These are phyloP conservation scores for Matsumyia berberina DNA, from an alignment of 2,888 invertebrate species.

Conservation along the genomic window DNA sequence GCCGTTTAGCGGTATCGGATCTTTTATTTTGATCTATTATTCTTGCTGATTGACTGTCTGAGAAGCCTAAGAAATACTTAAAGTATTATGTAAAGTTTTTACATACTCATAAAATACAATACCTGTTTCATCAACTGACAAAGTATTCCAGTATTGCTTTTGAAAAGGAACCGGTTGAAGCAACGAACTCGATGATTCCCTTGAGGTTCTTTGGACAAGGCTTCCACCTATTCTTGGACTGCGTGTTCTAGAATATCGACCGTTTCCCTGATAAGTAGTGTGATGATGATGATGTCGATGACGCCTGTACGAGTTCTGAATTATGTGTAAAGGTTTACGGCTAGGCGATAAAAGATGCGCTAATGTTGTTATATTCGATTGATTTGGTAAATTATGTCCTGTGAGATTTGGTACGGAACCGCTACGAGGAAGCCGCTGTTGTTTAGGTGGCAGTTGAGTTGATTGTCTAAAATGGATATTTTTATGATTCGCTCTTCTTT, in stretches of 20 bases:
- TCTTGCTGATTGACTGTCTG: conserved; percentile 82
- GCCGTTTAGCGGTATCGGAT: conserved; percentile 88
- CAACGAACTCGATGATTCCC: conserved; percentile 83
- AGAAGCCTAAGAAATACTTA: conserved; percentile 14
- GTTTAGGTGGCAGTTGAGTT: conserved; percentile 82
- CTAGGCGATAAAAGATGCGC: conserved; percentile 82
- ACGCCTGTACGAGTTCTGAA: conserved; percentile 79
- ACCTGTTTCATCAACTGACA: conserved; percentile 92
- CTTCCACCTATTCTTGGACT: conserved; percentile 82
- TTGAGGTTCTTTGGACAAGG: conserved; percentile 81
- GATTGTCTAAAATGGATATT: no score
- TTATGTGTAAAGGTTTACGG: conserved; percentile 80
- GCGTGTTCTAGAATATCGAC: conserved; percentile 80
- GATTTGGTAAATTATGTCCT: conserved; percentile 37
- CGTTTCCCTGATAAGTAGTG: conserved; percentile 77
- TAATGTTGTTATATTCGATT: conserved; percentile 78
- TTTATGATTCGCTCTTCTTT: no score
- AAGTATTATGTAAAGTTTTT: conserved; percentile 76
- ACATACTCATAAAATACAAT: background rate
- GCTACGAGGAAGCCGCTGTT: conserved; percentile 84
- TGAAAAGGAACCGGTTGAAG: conserved; percentile 88
- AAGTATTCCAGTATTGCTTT: conserved; percentile 88
- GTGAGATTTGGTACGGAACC: conserved; percentile 87
- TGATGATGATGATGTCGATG: conserved; percentile 80
- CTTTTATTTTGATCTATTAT: conserved; percentile 87